These are phyloP conservation scores for Propithecus coquereli DNA, from an alignment of 2,113 vertebrate genomes.

Conservation along the genomic window DNA sequence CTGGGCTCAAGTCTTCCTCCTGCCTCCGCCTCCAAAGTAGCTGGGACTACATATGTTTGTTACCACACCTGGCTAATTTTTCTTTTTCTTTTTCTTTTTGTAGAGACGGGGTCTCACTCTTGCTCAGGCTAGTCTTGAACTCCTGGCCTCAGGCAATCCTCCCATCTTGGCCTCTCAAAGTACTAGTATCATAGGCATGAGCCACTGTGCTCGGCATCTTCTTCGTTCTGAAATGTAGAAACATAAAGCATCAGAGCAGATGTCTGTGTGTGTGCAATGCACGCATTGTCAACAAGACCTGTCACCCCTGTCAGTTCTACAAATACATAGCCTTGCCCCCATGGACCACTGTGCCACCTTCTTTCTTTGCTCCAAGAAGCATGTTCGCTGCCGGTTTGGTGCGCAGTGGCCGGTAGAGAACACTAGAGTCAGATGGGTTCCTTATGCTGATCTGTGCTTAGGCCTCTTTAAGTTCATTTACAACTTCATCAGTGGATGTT, in stretches of 20 bases:
- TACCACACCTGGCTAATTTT: no score
- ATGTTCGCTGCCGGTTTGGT: conserved; percentile 88
- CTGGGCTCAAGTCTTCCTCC: no score
- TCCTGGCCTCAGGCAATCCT: no score
- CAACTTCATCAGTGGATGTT: conserved; percentile 86
- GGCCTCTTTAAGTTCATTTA: conserved; percentile 84
- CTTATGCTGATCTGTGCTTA: conserved; percentile 88
- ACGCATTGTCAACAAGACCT: conserved; percentile 83
- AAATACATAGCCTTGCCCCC: conserved; percentile 88
- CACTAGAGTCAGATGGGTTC: conserved; percentile 86
- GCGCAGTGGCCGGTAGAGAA: conserved; percentile 88
- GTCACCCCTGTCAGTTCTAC: conserved; percentile 89
- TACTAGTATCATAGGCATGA: no score
- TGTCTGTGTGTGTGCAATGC: conserved; percentile 87
- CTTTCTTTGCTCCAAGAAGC: conserved; percentile 87
- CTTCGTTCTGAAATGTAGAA: conserved; percentile 91
- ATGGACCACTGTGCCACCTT: conserved; percentile 86
- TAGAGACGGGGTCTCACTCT: no score
- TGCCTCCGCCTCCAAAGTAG: no score
- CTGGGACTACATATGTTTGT: no score
- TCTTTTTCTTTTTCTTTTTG: no score
- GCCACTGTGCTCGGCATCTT: conserved; percentile 76
- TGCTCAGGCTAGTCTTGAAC: no score
- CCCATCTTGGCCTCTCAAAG: no score
- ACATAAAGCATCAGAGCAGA: conserved; percentile 92